Conservation (phyloP, 2,113 vertebrate genomes). For the Calyptomena viridis region DNA sequence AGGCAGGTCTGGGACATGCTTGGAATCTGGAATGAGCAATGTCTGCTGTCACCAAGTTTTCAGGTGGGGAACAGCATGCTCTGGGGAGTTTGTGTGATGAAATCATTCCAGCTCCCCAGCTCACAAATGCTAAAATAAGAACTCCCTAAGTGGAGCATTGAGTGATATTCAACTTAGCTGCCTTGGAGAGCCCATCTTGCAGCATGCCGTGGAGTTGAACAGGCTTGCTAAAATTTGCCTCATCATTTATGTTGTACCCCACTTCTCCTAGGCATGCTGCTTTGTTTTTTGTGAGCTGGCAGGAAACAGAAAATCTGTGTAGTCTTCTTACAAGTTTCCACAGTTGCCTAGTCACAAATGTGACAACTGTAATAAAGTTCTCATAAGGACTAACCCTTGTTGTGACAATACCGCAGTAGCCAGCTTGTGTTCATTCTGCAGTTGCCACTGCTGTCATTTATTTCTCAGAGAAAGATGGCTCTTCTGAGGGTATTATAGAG, state of each 20-base stretch:
- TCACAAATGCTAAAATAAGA: neutral
- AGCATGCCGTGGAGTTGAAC: neutral
- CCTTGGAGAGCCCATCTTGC: neutral
- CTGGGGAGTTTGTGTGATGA: neutral
- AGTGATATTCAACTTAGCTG: neutral
- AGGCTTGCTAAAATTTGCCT: neutral
- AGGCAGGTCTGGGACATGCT: neutral
- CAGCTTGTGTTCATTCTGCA: neutral
- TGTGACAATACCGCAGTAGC: neutral
- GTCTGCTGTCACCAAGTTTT: neutral
- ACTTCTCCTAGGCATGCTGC: neutral
- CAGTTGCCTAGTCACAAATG: neutral
- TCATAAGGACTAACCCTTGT: neutral
- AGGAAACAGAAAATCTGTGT: neutral
- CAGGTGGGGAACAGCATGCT: neutral
- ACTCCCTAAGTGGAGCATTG: neutral
- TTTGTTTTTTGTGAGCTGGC: neutral
- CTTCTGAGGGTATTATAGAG: neutral
- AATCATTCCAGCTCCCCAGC: neutral
- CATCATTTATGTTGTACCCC: neutral
- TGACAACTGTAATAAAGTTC: neutral
- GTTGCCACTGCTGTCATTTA: neutral
- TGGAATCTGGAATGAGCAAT: neutral
- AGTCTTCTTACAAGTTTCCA: neutral
- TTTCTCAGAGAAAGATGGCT: neutral